A percentile compares a stretch with the other conserved stretches of the same genome.
Conservation (phyloP, 1,140 invertebrate genomes). For the Lordiphosa mommai region DNA sequence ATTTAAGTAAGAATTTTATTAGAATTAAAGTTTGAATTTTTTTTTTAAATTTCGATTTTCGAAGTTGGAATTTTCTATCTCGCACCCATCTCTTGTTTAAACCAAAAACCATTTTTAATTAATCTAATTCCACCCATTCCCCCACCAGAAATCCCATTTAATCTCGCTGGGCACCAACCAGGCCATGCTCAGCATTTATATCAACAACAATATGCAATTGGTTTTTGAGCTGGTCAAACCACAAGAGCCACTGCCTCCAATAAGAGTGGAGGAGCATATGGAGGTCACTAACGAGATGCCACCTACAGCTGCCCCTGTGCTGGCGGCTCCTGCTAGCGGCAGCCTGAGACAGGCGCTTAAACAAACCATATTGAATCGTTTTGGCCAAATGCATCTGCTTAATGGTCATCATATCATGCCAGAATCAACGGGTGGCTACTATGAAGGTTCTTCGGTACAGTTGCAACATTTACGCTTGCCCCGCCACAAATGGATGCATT, state of each 20-base stretch:
- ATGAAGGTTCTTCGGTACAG: constrained; percentile 41
- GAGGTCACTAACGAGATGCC: constrained; percentile 30
- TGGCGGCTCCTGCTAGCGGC: constrained; percentile 15
- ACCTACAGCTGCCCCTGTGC: background rate
- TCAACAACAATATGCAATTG: constrained; percentile 63
- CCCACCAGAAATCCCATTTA: constrained; percentile 58
- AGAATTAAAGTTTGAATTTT: no score
- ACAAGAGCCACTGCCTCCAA: constrained; percentile 40
- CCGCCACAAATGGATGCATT: constrained; percentile 69
- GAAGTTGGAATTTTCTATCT: no score
- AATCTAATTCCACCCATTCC: background rate
- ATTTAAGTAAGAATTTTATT: no score
- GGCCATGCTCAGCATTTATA: constrained; percentile 66
- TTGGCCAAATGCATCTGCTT: constrained; percentile 72
- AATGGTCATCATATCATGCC: constrained; percentile 35
- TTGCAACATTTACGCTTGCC: constrained; percentile 51
- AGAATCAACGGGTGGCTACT: constrained; percentile 35
- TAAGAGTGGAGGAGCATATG: constrained; percentile 48
- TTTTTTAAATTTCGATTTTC: background rate
- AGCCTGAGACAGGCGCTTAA: constrained; percentile 65
- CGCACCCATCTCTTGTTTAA: no score
- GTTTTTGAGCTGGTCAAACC: constrained; percentile 67
- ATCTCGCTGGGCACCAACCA: constrained; percentile 72
- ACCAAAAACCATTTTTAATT: no score
- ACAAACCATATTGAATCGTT: constrained; percentile 71